Conservation (phyloP, 1,140 invertebrate species). For the Lordiphosa clarofinis region DNA sequence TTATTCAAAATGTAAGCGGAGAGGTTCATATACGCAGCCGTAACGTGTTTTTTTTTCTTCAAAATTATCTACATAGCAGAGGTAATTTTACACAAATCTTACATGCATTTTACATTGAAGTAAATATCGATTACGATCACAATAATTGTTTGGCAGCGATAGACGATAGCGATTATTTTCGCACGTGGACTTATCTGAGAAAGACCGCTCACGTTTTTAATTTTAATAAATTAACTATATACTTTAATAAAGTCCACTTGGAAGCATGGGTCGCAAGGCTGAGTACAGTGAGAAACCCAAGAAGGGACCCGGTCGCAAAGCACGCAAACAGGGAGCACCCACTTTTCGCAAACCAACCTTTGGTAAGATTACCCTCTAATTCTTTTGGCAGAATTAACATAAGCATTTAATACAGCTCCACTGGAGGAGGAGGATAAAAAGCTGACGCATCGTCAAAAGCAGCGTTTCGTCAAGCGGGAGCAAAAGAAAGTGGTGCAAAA, state of each 20-base stretch:
- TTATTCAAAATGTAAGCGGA: too few species aligned
- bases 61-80: too few species aligned
- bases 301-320: conserved; percentile 90
- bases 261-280: conserved; percentile 91
- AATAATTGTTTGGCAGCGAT: too few species aligned
- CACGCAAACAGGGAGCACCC: conserved; percentile 91
- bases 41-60: too few species aligned
- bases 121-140: too few species aligned
- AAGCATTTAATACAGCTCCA: conserved; percentile 43
- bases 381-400: background rate
- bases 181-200: conserved; percentile 25
- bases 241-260: conserved; percentile 17
- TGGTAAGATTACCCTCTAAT: conserved; percentile 80
- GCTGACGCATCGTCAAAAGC: conserved; percentile 85
- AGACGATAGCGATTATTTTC: background rate
- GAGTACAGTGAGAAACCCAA: conserved; percentile 88
- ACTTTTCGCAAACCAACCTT: conserved; percentile 82
- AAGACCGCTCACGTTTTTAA: conserved; percentile 25
- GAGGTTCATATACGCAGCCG: too few species aligned
- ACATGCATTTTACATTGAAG: too few species aligned
- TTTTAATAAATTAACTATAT: conserved; percentile 9
- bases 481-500: conserved; percentile 82
- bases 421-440: conserved; percentile 80
- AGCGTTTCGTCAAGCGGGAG: conserved; percentile 83
- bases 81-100: too few species aligned